Evolutionary conservation across 35 echinoderm and acorn worm genomes (phyloP).

Genomic region (Nesometra sesokonis): DNA sequence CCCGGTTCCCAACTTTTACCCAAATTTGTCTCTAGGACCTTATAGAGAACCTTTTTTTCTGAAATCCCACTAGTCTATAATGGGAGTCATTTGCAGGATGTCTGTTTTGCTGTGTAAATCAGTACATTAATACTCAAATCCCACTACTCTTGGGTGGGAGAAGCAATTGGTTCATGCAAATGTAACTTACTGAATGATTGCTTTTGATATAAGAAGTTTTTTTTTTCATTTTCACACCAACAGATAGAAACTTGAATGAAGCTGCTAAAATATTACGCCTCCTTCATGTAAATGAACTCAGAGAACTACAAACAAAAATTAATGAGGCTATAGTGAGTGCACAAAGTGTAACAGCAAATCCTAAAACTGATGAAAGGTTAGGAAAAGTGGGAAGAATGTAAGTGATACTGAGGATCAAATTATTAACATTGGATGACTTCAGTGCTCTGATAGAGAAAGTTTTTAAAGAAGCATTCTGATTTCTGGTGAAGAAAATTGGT

Average conservation of each 20-base stretch:
- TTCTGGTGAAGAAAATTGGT: background rate
- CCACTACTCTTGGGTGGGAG: too few species aligned
- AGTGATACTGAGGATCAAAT: background rate
- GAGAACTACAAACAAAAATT: slow-evolving; percentile 93
- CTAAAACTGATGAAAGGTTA: slow-evolving; percentile 82
- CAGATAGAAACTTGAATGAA: slow-evolving; percentile 63
- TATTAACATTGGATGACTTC: too few species aligned
- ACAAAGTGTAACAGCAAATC: slow-evolving; percentile 75
- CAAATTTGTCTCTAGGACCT: too few species aligned
- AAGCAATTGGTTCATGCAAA: too few species aligned
- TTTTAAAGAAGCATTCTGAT: background rate
- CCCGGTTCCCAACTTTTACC: too few species aligned
- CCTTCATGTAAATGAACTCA: slow-evolving; percentile 61
- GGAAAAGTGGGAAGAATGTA: slow-evolving; percentile 77
- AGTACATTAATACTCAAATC: background rate
- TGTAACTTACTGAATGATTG: too few species aligned
- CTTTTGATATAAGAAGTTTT: background rate
- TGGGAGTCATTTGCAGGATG: too few species aligned
- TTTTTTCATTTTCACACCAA: background rate
- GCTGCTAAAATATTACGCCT: slow-evolving; percentile 67
- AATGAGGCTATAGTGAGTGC: slow-evolving; percentile 90
- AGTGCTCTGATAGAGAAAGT: background rate
- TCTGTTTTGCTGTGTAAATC: too few species aligned
- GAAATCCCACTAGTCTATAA: too few species aligned
- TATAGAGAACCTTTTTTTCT: too few species aligned